Evolutionary conservation across 1,140 invertebrate genomes (phyloP), one percentile per base, ranked within the genome.

Genomic region (Drosophila sp.): DNA sequence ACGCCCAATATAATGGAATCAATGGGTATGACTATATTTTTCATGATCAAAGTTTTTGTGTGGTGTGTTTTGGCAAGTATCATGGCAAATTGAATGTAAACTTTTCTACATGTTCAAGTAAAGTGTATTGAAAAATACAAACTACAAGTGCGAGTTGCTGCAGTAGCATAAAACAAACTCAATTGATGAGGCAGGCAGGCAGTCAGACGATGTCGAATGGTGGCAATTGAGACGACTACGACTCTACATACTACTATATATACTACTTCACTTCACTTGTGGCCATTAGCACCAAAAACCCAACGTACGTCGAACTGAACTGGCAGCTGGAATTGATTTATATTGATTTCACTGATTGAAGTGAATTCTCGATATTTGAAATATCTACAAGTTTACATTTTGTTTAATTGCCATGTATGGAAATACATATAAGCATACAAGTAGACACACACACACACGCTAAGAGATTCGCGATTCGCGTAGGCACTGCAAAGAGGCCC

Each of bases 331-430:
- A 77, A 78, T 78, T 78, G 75, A 77, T 78, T 71, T 77, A 77
- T 78, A 77, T 78, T 78, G 75, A 78, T 77, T 78, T 78, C 75
- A 61, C 74, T 78, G 75, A 78, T 78, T 78, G 75, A 78, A 77
- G 74, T 77, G 75, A 78, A 77, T 77, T 77, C 66, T 61, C 17
- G 41, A 55, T 54, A 76, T 76, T 76, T 44, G 73, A 70, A 76
- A 76, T 76, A 76, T 76, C 54, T 60, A 76, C 66, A 62, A 58
- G 40, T 62, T 62, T 47, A 33, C 29, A 50, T 76, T 76, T 76
- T 76, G 73, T 66, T 76, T 76, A 76, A 76, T 76, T 76, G 73
- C 73, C 76, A 72, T 78, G 76, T 78, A 78, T 60, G 76, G 76
- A 72, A 72, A 77, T 78, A 63, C 61, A 40, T 58, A 23, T 56